Conservation (phyloP, 2,888 invertebrate species). For the Vannuccia rotundouncinata region DNA sequence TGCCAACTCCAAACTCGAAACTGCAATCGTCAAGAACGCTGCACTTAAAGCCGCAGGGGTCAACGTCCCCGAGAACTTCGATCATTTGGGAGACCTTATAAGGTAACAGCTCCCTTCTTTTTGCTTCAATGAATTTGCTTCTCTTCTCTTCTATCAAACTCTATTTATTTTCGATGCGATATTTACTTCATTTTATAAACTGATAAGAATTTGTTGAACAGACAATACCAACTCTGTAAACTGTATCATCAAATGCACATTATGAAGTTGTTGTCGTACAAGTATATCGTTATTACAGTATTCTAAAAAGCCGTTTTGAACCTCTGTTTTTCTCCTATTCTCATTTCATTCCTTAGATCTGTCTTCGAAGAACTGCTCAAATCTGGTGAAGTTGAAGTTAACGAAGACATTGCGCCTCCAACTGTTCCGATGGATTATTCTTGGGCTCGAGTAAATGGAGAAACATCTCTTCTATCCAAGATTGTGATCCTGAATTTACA, state of each 20-base stretch:
- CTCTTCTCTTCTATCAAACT: neutral
- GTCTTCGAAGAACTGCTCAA: neutral
- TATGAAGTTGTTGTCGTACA: no score
- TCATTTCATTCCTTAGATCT: neutral
- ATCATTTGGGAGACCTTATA: slow-evolving; percentile 75
- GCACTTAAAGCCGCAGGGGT: slow-evolving; percentile 76
- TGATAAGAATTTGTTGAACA: no score
- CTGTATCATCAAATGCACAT: no score
- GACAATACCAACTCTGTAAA: no score
- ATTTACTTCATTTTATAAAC: no score
- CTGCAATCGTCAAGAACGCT: slow-evolving; percentile 83
- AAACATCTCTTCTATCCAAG: neutral
- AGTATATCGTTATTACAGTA: no score
- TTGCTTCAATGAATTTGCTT: neutral
- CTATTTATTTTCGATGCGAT: no score
- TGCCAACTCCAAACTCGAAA: slow-evolving; percentile 85
- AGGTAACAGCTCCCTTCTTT: slow-evolving; percentile 55
- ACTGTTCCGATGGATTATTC: slow-evolving; percentile 99
- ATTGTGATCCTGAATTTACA: neutral
- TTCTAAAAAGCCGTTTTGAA: no score
- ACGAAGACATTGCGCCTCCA: slow-evolving; percentile 87
- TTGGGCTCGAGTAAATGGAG: slow-evolving; percentile 72
- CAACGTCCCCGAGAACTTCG: slow-evolving; percentile 83
- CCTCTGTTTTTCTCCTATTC: no score
- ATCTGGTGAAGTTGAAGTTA: slow-evolving; percentile 78